Evolutionary conservation across 2,888 invertebrate species (phyloP), one percentile per base, ranked within the genome.

Genomic region (Scrobipalpa atriplicella): DNA sequence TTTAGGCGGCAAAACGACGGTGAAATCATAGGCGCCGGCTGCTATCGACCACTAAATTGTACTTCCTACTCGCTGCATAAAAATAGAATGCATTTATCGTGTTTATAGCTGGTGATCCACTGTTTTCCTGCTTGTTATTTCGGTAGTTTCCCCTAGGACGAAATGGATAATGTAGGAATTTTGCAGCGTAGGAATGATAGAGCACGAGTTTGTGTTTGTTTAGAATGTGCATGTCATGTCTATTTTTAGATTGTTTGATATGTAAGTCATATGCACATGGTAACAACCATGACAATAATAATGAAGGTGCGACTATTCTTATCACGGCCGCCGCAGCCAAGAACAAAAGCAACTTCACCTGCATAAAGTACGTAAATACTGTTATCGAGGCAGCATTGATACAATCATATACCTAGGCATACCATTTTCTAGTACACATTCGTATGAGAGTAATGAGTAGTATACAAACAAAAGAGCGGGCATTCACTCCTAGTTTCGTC

Each of bases 401-500:
- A 58, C 8, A 52, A 19, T 19, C 18, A 52, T 19, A 21, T 10
- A 58, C 6, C 10, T 8, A 61, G 41, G 8, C 19, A 10, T 5
- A 38, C 8, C 29, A 39, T 19, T 11, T 41, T 41, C 2, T 39
- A 21, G 41, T 41, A 39, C 8, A 60, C 5, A 16, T n/a, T 13
- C 5, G 38, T 39, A 39, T 61, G 38, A 18, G 41, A 60, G 61
- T 66, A 62, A 68, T 47, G 56, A 69, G 70, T 69, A 69, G 68
- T 62, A 62, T 39, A 83, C 78, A 84, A 83, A 84, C 77, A 67
- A 64, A 66, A 58, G 67, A 70, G 75, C 78, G 82, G 81, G 73
- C 84, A 73, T 84, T 85, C 82, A 81, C 82, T 78, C 76, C 73
- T 72, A 72, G 70, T 72, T 68, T 74, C 68, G 67, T 69, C 74